Evolutionary conservation across 2,888 invertebrate species (phyloP), one percentile per base, ranked within the genome.

Genomic region (Rapana venosa): DNA sequence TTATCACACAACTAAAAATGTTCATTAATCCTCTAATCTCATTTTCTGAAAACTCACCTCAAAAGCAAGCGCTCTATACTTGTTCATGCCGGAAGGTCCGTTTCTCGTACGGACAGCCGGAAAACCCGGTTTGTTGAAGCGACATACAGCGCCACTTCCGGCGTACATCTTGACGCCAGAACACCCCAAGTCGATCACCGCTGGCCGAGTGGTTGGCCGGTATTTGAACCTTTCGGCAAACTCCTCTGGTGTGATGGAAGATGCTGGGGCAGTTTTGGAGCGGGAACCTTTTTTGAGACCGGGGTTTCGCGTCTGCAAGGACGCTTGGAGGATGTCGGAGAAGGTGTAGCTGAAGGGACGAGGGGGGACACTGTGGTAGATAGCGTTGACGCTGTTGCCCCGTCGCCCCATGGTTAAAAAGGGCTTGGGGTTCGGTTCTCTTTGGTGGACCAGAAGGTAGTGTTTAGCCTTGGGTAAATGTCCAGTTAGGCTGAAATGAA

Each of bases 161-260:
- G 35, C 56, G 85, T 84, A 85, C 35, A 89, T 66, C 47, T 83
- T 87, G 74, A 93, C 90, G 47, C 91, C 91, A 22, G 61, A 4
- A 74, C 74, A 74, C 88, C 92, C 93, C 88, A 94, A 93, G 56
- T 94, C 94, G 32, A 94, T 92, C 77, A 94, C 93, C 84, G 93
- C 93, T 0, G 94, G 94, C 77, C 93, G 93, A 22, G 94, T 93
- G 70, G 92, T 93, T 1, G 94, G 94, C 32, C 93, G 90, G 13
- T 93, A 89, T 89, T 93, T 93, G 88, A 94, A 94, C 58, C 94
- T 89, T 74, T 94, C 92, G 20, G 93, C 93, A 81, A 93, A 94
- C 86, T 94, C 94, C 85, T 93, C 92, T 0, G 94, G 92, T 1
- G 93, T 89, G 89, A 92, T 93, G 0, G 93, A 93, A 15, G 93